A percentile compares a stretch with the other conserved stretches of the same genome.
Conservation (phyloP, 2,797 vertebrate genomes). For the Menidia menidia region DNA sequence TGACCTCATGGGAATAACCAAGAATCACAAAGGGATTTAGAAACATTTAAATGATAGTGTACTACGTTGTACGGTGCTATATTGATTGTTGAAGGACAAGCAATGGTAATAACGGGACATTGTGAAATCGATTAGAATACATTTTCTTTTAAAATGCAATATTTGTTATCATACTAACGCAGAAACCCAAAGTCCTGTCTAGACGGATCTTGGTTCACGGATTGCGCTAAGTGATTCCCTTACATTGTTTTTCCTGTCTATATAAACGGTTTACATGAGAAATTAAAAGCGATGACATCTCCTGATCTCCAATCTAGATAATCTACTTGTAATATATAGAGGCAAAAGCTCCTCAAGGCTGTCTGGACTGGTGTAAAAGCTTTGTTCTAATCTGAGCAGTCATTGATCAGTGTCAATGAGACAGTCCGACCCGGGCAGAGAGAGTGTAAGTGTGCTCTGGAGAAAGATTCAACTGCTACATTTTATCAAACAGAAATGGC, state of each 20-base stretch:
- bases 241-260: constrained; percentile 44
- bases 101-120: background rate
- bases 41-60: background rate
- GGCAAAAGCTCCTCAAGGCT: constrained; percentile 39
- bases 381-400: constrained; percentile 53
- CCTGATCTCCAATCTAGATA: constrained; percentile 65
- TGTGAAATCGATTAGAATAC: background rate
- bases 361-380: constrained; percentile 32
- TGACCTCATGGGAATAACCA: constrained; percentile 13
- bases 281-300: constrained; percentile 68
- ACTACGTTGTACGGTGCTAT: background rate
- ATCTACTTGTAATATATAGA: constrained; percentile 59
- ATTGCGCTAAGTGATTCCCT: constrained; percentile 42
- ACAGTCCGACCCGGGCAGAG: constrained; percentile 18
- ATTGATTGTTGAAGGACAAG: background rate
- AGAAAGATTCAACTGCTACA: constrained; percentile 33
- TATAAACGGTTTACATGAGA: constrained; percentile 47
- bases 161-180: constrained; percentile 14
- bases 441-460: constrained; percentile 1
- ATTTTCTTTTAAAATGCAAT: background rate
- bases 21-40: background rate
- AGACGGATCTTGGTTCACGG: constrained; percentile 9
- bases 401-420: constrained; percentile 53
- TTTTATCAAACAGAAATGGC: constrained; percentile 43
- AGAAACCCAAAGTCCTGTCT: constrained; percentile 18